Evolutionary conservation across 2,797 vertebrate genomes (phyloP).

Genomic region (Enteromius fasciolatus): DNA sequence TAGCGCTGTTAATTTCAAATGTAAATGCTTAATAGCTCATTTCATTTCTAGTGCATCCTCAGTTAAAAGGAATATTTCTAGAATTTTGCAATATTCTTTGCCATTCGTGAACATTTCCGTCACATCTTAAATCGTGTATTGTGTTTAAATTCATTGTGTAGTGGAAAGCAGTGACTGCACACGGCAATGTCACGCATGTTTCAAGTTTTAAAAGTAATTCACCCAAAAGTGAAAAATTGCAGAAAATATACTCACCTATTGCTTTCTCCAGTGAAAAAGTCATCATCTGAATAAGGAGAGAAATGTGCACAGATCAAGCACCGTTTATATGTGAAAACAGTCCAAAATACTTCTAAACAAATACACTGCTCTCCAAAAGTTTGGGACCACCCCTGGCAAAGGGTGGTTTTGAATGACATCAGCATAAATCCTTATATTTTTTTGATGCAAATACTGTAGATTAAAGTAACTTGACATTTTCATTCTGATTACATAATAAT

Average conservation of each 20-base stretch:
- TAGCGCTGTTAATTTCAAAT: neutral
- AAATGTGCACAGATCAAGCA: neutral
- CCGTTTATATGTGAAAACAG: neutral
- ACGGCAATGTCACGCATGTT: neutral
- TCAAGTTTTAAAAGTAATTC: neutral
- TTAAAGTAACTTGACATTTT: too few relatives aligned
- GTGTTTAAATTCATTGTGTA: neutral
- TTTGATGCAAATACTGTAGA: too few relatives aligned
- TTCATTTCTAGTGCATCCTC: neutral
- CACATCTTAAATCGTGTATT: neutral
- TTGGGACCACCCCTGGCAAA: too few relatives aligned
- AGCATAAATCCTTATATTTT: too few relatives aligned
- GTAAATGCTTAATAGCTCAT: neutral
- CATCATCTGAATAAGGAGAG: slow-evolving; percentile 4
- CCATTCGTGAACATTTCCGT: neutral
- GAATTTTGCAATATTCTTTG: neutral
- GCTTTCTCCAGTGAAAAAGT: slow-evolving; percentile 3
- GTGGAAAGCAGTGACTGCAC: neutral
- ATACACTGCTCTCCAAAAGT: neutral
- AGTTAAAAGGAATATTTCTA: neutral
- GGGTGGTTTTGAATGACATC: too few relatives aligned
- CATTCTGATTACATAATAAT: too few relatives aligned
- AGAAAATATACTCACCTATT: neutral
- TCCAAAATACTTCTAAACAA: slow-evolving; percentile 15
- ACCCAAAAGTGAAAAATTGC: neutral